Evolutionary conservation across 2,797 vertebrate genomes (phyloP).

Genomic region (Bradypodion ventrale): DNA sequence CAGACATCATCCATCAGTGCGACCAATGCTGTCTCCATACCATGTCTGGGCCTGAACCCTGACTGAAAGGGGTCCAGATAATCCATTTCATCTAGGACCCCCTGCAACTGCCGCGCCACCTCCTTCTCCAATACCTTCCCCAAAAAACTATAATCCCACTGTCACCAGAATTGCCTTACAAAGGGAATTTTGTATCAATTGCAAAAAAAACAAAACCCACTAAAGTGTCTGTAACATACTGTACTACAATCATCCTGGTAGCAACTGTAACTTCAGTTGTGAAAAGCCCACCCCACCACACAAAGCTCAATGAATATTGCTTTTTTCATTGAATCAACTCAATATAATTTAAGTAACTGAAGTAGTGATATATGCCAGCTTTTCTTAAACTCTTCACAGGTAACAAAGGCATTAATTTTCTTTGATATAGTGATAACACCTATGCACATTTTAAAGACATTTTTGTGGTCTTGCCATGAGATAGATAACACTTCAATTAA

Average conservation of each 20-base stretch:
- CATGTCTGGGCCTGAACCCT: too few species aligned
- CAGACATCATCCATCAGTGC: too few species aligned
- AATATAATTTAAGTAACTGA: conserved; percentile 11
- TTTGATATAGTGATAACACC: conserved; percentile 25
- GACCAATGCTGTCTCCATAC: too few species aligned
- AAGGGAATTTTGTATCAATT: not conserved
- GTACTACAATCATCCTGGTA: not conserved
- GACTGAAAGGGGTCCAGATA: too few species aligned
- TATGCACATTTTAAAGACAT: conserved; percentile 35
- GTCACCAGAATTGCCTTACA: not conserved
- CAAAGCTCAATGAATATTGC: conserved; percentile 21
- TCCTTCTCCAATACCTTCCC: too few species aligned
- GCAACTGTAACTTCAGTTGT: conserved; percentile 18
- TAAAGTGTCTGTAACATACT: conserved; percentile 15
- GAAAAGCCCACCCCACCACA: conserved; percentile 31
- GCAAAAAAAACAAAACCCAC: conserved; percentile 29
- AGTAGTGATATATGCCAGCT: conserved; percentile 12
- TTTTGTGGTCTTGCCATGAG: conserved; percentile 15
- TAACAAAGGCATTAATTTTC: conserved; percentile 46
- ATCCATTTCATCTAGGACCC: too few species aligned
- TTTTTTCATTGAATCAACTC: not conserved
- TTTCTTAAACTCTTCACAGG: conserved; percentile 20
- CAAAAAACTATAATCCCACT: not conserved
- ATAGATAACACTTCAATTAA: conserved; percentile 7
- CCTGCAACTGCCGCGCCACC: too few species aligned